These are phyloP conservation scores for Tinamus major DNA, from an alignment of 2,797 vertebrate species.

Conservation along the genomic window DNA sequence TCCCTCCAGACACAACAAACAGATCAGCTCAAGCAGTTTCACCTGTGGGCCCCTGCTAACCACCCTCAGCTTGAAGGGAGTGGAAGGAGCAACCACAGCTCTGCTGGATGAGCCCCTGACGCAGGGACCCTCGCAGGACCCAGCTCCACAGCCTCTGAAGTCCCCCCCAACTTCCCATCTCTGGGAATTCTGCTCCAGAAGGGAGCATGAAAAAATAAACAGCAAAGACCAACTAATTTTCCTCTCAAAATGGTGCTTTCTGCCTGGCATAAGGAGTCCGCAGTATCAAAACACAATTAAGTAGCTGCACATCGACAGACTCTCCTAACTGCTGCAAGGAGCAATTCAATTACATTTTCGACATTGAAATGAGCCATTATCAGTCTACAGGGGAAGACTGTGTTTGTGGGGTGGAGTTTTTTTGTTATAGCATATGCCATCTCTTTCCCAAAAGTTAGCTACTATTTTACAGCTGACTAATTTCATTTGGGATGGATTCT, in stretches of 20 bases:
- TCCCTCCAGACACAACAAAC: neutral
- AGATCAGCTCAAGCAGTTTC: constrained; percentile 25
- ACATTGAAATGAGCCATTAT: constrained; percentile 61
- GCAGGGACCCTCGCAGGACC: neutral
- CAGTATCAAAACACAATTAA: constrained; percentile 70
- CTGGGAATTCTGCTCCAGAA: neutral
- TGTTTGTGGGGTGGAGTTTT: constrained; percentile 38
- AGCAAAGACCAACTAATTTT: constrained; percentile 17
- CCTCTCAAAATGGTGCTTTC: neutral
- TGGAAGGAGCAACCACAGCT: neutral
- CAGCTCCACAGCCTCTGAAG: neutral
- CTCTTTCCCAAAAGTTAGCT: constrained; percentile 46
- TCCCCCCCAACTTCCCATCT: neutral
- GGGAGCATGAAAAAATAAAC: neutral
- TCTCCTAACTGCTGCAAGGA: constrained; percentile 66
- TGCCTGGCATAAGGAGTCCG: constrained; percentile 1
- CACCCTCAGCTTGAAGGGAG: neutral
- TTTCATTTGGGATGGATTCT: constrained; percentile 42
- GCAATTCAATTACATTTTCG: constrained; percentile 64
- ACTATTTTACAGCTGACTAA: constrained; percentile 32
- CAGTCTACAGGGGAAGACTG: constrained; percentile 55
- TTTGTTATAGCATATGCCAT: constrained; percentile 51
- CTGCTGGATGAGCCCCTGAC: neutral
- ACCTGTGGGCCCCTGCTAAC: neutral
- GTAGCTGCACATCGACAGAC: constrained; percentile 43